phyloP scores from a whole-genome alignment of 2,888 invertebrate species.

The Drosophila meridiana region DNA sequence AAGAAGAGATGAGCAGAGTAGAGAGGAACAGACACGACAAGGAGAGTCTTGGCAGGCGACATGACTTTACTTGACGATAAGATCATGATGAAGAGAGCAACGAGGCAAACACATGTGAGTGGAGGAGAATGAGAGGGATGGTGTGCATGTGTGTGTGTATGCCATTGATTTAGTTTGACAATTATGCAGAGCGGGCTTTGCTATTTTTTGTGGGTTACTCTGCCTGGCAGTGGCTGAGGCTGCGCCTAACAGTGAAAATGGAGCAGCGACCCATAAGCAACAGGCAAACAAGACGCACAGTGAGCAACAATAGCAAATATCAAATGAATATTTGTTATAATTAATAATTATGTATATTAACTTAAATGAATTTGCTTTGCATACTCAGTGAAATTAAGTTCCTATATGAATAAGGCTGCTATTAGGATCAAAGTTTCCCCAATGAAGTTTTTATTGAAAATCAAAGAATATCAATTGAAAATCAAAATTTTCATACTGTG shows the following conservation, averaged over 20 bases:
- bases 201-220: slow-evolving; percentile 39
- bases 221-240: slow-evolving; percentile 65
- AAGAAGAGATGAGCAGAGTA: neutral
- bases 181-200: slow-evolving; percentile 65
- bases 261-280: slow-evolving; percentile 71
- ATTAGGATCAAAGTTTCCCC: neutral
- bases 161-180: slow-evolving; percentile 79
- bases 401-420: neutral
- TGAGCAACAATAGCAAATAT: neutral
- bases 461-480: neutral
- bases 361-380: neutral
- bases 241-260: slow-evolving; percentile 45
- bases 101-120: slow-evolving; percentile 44
- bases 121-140: slow-evolving; percentile 15
- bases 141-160: slow-evolving; percentile 39
- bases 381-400: neutral
- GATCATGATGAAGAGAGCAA: slow-evolving; percentile 78
- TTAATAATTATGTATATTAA: neutral
- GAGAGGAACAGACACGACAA: slow-evolving; percentile 16
- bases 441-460: neutral
- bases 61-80: slow-evolving; percentile 77
- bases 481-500: neutral
- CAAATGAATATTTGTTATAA: neutral
- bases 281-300: slow-evolving; percentile 17
- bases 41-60: slow-evolving; percentile 73